Evolutionary conservation across 2,888 invertebrate genomes (phyloP), one percentile per base, ranked within the genome.

Genomic region (Leucoma salicis): DNA sequence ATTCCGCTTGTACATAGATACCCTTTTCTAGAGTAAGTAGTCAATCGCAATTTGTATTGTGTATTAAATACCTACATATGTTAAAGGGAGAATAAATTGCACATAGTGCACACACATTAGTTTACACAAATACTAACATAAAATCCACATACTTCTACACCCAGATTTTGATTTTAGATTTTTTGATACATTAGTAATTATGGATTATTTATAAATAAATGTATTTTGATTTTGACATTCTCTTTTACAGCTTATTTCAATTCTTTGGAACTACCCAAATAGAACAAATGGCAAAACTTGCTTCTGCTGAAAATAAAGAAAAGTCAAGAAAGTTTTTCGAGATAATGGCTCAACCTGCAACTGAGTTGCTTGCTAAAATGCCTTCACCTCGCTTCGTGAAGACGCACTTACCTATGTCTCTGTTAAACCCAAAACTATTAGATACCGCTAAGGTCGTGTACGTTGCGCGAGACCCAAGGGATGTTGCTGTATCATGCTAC

Each of bases 381-480:
- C 96, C 0, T 0, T 74, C 82, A 0, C 85, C 74, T 0, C 76
- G 88, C 2, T 89, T 85, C 58, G 66, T 88, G 16, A 89, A 88
- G 54, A 94, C 95, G 0, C 96, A 96, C 74, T 90, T 96, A 46
- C 95, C 96, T 0, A 91, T 95, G 41, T 94, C 94, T 10, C 82
- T 96, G 3, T 71, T 96, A 29, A 94, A 95, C 0, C 92, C 92
- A 0, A 83, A 86, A 47, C 74, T 94, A 3, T 76, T 93, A 39
- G 83, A 91, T 11, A 63, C 67, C 38, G 72, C 85, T 12, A 76
- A 94, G 92, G 83, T 96, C 11, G 92, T 97, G 35, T 97, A 97
- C 66, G 93, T 97, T 0, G 94, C 95, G 0, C 90, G 97, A 40
- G 95, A 97, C 79, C 96, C 97, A 0, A 94, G 95, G 73, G 97